Conservation (phyloP, 2,113 vertebrate species). For the Gasterosteus nipponicus region DNA sequence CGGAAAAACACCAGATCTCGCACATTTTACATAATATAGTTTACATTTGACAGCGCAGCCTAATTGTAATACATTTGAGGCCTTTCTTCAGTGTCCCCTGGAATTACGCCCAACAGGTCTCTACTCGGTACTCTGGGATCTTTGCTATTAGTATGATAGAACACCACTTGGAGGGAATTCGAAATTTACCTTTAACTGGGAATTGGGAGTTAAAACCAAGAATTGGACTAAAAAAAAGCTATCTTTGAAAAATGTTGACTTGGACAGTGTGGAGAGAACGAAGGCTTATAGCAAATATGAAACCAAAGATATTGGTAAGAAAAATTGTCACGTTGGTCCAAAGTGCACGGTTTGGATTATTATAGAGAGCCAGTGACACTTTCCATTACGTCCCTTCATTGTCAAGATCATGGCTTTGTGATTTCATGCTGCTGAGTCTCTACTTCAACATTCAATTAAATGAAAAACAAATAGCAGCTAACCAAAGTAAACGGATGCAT, state of each 20-base stretch:
- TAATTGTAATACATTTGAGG: neutral
- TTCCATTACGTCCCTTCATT: neutral
- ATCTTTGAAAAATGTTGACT: neutral
- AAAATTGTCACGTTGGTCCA: neutral
- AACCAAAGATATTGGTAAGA: neutral
- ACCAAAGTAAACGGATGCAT: neutral
- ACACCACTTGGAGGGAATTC: neutral
- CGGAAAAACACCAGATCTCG: neutral
- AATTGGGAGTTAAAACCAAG: neutral
- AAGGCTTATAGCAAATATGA: neutral
- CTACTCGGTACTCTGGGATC: neutral
- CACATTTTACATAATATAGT: neutral
- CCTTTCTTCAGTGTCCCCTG: neutral
- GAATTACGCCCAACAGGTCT: neutral
- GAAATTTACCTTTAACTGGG: neutral
- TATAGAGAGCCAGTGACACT: neutral
- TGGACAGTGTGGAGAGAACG: neutral
- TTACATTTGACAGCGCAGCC: too few species aligned
- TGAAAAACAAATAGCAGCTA: constrained; percentile 6
- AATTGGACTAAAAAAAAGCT: neutral
- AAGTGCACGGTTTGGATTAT: neutral
- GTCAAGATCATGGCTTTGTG: neutral
- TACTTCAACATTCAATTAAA: neutral
- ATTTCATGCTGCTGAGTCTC: neutral
- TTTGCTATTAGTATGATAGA: neutral